Evolutionary conservation across 2,797 vertebrate genomes (phyloP), one percentile per base, ranked within the genome.

Genomic region (Lepus oiostolus): DNA sequence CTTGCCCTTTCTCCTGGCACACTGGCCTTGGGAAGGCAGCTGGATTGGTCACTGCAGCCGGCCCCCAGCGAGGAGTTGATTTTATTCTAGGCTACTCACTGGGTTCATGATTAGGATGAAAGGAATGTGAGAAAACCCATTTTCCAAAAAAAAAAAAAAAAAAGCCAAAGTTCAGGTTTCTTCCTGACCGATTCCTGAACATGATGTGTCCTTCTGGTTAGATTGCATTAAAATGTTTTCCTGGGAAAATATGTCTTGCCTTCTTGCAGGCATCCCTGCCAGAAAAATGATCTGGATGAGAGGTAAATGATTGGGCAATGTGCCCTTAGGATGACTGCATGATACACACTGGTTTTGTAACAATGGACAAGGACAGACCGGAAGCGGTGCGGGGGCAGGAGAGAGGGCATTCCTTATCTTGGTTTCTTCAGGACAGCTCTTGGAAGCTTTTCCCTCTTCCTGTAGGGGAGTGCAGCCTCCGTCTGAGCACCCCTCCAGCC

Each of bases 131-230:
- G 30, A 11, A 91, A 92, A 86, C 3, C 16, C 26, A 72, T 76
- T 85, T 60, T 83, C 38, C 35, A 75, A 75, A 58, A 58, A 38
- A 74, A 75, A 42, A 42, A 1, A 58, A 58, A 38, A 75, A 85
- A 75, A 32, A 63, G 42, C 22, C 22, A 60, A 86, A 71, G 74
- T 76, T 84, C n/a, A 75, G 4, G n/a, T 77, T 87, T 85, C 54
- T 82, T 92, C 85, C 68, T 72, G 63, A 81, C 67, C 50, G 77
- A 52, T 94, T 96, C 32, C 68, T 85, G 85, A 89, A 68, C 7
- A 47, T 91, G 93, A 86, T 76, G 60, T 82, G 16, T 93, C 30
- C 88, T 93, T 95, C 92, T 91, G 86, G 70, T 94, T 91, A 80
- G 47, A 75, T 28, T 91, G 28, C 68, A 62, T 86, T 80, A 96